Evolutionary conservation across 2,888 invertebrate genomes (phyloP), one percentile per base, ranked within the genome.

Genomic region (Synergus umbraculus): DNA sequence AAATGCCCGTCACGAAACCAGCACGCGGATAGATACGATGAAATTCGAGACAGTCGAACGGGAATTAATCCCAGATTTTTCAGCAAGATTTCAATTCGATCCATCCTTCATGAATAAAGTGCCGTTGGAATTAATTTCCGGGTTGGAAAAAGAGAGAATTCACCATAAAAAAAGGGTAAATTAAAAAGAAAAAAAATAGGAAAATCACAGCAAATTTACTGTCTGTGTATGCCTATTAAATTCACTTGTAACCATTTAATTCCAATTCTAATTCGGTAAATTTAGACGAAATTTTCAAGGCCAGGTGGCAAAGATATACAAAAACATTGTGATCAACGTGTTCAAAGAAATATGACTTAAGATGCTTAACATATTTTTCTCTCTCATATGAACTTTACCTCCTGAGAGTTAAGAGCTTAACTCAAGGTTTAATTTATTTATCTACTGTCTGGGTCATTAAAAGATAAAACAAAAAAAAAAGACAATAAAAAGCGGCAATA

Each of bases 1-100:
- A 82, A 85, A 85, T 85, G 82, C 83, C 43, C 82, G 78, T 81
- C 84, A 78, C 84, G 82, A 77, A 84, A 78, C 65, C 65, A 67
- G 63, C 84, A 83, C 83, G 83, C 82, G 83, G 82, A 81, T 37
- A 9, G 43, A n/a, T n/a, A 18, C 43, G 41, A 78, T 79, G 78
- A 80, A 82, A 82, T 78, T 80, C 60, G 60, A 60, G 60, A 22
- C 60, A 22, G 60, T 12, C 12, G 60, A 60, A 60, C 60, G 60
- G 12, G 22, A 60, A 22, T 60, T 22, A 10, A 60, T 60, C 12
- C 22, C 10, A 60, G 60, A 60, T 60, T 60, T 22, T 60, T 60
- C 22, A 60, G 18, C 22, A 22, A 60, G 60, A 60, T 60, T 60
- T 60, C 12, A 3, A 60, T 3, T 54, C 54, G 1, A 54, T 54